Percentiles rank a stretch among this genome's conserved stretches.
Evolutionary conservation across 64 coral and sea anemone species (phyloP).

Genomic region (Dendrophyllia cribrosa): DNA sequence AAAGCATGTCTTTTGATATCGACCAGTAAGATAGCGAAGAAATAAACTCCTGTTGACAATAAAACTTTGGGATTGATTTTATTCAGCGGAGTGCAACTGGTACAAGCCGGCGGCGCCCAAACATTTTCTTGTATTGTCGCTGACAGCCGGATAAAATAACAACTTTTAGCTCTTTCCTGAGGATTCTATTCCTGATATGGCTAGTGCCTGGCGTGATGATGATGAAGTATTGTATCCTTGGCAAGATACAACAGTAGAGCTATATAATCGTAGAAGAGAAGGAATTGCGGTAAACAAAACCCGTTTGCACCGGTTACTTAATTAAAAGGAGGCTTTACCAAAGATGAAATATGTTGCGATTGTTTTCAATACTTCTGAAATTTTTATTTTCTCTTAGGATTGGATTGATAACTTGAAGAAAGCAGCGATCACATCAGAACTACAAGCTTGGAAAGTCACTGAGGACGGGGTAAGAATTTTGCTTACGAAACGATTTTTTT

Average conservation of each 20-base stretch:
- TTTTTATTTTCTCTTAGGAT: too few relatives aligned
- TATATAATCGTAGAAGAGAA: neutral
- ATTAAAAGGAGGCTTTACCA: too few relatives aligned
- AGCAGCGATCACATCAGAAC: too few relatives aligned
- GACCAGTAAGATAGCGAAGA: neutral
- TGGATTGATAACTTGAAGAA: neutral
- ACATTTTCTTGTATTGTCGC: too few relatives aligned
- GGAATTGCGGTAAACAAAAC: too few relatives aligned
- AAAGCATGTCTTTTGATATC: neutral
- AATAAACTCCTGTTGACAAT: neutral
- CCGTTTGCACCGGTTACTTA: too few relatives aligned
- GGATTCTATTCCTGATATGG: too few relatives aligned
- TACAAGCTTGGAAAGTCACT: slow-evolving; percentile 10
- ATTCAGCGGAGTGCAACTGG: neutral
- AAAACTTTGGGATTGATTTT: neutral
- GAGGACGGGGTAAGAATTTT: slow-evolving; percentile 1
- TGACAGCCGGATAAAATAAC: too few relatives aligned
- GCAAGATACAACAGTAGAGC: neutral
- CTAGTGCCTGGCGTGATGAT: too few relatives aligned
- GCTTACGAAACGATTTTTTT: neutral
- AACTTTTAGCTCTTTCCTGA: too few relatives aligned
- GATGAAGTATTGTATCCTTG: neutral
- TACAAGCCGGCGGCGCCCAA: neutral
- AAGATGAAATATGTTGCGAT: too few relatives aligned
- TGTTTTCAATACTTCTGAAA: too few relatives aligned